A percentile compares a stretch with the other conserved stretches of the same genome.
Conservation (phyloP, 1,140 invertebrate species). For the Phthorimaea operculella region DNA sequence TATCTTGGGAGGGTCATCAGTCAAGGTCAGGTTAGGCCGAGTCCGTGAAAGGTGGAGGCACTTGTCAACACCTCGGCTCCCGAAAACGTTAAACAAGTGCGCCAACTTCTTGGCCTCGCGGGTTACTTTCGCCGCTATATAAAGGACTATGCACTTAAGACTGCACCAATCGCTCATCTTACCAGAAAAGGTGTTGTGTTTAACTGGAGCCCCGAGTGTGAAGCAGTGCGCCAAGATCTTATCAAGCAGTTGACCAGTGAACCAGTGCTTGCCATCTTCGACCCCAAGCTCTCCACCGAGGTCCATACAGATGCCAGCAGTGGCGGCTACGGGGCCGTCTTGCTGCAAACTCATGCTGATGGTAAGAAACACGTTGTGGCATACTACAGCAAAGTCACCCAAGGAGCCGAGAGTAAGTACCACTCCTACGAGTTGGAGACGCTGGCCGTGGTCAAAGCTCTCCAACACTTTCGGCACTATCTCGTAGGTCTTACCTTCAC, state of each 20-base stretch:
- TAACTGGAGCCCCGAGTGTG: not conserved
- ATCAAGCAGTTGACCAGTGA: constrained; percentile 6
- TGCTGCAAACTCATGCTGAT: not conserved
- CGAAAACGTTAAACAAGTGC: not conserved
- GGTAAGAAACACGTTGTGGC: not conserved
- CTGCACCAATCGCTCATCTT: not conserved
- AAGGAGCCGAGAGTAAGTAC: not conserved
- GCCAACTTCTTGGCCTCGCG: not conserved
- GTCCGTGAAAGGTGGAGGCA: constrained; percentile 32
- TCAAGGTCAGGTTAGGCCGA: constrained; percentile 29
- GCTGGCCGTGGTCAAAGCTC: not conserved
- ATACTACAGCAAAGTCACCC: not conserved
- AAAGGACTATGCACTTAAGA: not conserved
- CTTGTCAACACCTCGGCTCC: not conserved
- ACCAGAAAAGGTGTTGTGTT: not conserved
- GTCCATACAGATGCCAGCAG: constrained; percentile 26
- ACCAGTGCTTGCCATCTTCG: constrained; percentile 22
- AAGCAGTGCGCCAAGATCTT: not conserved
- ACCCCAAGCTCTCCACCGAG: constrained; percentile 16
- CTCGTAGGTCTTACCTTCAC: not conserved
- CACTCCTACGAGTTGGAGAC: not conserved
- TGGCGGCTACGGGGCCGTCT: constrained; percentile 24
- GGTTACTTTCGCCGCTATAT: not conserved
- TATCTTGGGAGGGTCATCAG: constrained; percentile 31
- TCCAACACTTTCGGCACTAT: not conserved